phyloP scores from a whole-genome alignment of 2,888 invertebrate species.

The Chrysolina oricalcia region DNA sequence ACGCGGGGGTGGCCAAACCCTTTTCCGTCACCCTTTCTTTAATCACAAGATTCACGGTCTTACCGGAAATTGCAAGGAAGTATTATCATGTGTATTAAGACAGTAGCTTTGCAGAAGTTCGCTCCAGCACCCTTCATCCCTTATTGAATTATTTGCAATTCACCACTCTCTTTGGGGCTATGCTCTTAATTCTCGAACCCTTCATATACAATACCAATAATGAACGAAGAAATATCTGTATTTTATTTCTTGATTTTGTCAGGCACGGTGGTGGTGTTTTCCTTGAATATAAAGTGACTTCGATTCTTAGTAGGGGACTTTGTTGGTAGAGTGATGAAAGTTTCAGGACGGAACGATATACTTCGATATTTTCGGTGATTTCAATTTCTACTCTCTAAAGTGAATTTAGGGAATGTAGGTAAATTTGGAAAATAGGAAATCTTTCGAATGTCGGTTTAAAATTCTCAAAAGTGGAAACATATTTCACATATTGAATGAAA shows the following conservation, averaged over 20 bases:
- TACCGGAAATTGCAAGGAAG: constrained; percentile 70
- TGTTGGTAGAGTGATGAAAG: background rate
- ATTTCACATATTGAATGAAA: too few species aligned
- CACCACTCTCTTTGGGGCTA: constrained; percentile 56
- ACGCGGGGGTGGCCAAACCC: constrained; percentile 32
- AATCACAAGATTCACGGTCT: constrained; percentile 60
- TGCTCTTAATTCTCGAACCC: constrained; percentile 49
- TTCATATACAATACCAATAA: constrained; percentile 51
- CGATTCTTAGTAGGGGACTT: constrained; percentile 15
- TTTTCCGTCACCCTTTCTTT: constrained; percentile 58
- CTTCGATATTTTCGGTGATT: background rate
- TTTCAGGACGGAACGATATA: background rate
- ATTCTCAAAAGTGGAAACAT: too few species aligned
- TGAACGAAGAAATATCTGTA: constrained; percentile 41
- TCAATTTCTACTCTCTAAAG: background rate
- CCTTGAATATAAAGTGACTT: constrained; percentile 32
- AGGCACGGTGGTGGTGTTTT: constrained; percentile 26
- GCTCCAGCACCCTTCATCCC: constrained; percentile 56
- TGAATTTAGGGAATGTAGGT: too few species aligned
- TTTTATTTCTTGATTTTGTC: constrained; percentile 43
- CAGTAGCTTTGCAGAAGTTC: constrained; percentile 60
- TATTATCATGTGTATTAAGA: constrained; percentile 69
- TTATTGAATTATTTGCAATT: constrained; percentile 66
- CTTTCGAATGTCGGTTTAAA: too few species aligned
- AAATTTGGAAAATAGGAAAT: too few species aligned